A percentile compares a stretch with the other conserved stretches of the same genome.
phyloP scores from a whole-genome alignment of 2,113 vertebrate species.

The Lophius piscatorius region DNA sequence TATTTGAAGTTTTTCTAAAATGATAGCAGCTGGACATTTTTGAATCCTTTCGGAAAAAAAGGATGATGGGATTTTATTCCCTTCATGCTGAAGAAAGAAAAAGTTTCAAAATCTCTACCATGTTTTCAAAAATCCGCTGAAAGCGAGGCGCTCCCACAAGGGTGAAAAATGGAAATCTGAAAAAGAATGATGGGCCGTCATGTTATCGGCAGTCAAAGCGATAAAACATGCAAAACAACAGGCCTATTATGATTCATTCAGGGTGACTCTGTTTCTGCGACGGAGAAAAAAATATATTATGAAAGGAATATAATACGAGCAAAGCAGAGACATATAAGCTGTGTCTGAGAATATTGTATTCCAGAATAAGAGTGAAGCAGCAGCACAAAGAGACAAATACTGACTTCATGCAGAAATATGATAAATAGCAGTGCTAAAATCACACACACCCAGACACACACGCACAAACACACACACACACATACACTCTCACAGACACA shows the following conservation, averaged over 20 bases:
- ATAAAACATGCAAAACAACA: slow-evolving; percentile 2
- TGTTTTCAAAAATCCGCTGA: neutral
- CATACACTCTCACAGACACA: no score
- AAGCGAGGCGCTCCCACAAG: neutral
- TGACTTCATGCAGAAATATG: neutral
- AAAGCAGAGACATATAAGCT: no score
- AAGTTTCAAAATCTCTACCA: neutral
- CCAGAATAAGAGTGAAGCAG: neutral
- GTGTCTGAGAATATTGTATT: no score
- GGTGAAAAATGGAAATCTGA: neutral
- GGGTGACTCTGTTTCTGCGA: neutral
- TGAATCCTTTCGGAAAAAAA: no score
- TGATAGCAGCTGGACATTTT: no score
- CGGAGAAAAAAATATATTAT: neutral
- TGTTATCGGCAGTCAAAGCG: neutral
- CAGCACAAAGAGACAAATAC: neutral
- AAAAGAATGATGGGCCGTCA: neutral
- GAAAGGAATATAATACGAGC: neutral
- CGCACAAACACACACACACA: no score
- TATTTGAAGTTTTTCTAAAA: no score
- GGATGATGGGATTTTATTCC: no score
- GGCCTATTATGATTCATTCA: slow-evolving; percentile 3
- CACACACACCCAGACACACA: no score
- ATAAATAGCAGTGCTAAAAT: neutral
- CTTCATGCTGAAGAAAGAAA: no score